Conservation (phyloP, 2,888 invertebrate genomes). For the Adineta ricciae region DNA sequence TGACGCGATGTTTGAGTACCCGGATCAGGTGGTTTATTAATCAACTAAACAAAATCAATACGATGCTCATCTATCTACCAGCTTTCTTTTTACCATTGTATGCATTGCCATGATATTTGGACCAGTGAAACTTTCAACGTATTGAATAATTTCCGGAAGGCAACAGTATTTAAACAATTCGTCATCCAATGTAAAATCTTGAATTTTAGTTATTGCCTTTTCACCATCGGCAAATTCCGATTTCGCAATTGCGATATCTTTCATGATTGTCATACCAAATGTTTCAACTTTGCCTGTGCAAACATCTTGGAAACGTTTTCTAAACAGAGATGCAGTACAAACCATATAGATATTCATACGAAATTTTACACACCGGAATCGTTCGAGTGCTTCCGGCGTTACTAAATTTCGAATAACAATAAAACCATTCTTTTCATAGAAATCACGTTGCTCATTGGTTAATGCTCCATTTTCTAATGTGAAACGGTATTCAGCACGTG, state of each 20-base stretch:
- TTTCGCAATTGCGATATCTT: slow-evolving; percentile 59
- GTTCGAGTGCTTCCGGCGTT: slow-evolving; percentile 58
- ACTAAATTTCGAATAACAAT: slow-evolving; percentile 65
- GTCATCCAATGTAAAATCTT: slow-evolving; percentile 66
- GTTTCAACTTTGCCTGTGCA: slow-evolving; percentile 57
- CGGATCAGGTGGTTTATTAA: slow-evolving; percentile 31
- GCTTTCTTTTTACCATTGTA: slow-evolving; percentile 78
- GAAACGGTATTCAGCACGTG: background rate
- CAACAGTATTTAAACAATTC: slow-evolving; percentile 63
- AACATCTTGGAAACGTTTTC: slow-evolving; percentile 63
- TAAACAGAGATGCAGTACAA: slow-evolving; percentile 44
- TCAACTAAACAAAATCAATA: background rate
- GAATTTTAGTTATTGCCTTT: slow-evolving; percentile 64
- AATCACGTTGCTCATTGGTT: slow-evolving; percentile 55
- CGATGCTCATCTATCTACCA: background rate
- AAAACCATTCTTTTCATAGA: slow-evolving; percentile 72
- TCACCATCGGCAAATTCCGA: slow-evolving; percentile 59
- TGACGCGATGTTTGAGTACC: slow-evolving; percentile 50
- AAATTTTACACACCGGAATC: slow-evolving; percentile 59
- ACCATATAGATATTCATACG: background rate
- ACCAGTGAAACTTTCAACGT: slow-evolving; percentile 66
- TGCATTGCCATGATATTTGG: slow-evolving; percentile 66
- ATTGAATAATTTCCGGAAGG: slow-evolving; percentile 59
- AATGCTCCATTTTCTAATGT: background rate
- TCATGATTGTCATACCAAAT: slow-evolving; percentile 59